phyloP scores from a whole-genome alignment of 2,113 vertebrate genomes.

The Caloenas nicobarica region DNA sequence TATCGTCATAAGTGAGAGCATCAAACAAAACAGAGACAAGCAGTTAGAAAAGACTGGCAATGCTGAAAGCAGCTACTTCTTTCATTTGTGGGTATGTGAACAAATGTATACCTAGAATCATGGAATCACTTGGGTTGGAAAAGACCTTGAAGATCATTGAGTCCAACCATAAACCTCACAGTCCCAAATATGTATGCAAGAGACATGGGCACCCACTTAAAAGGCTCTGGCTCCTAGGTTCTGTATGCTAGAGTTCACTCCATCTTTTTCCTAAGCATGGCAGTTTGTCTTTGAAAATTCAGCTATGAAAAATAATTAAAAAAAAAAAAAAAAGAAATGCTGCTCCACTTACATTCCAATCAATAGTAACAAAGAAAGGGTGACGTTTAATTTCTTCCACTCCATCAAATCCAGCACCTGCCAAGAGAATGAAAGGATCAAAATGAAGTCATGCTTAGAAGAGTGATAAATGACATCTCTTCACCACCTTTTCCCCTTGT shows the following conservation, averaged over 20 bases:
- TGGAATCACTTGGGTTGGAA: background rate
- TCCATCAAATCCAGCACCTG: slow-evolving; percentile 93
- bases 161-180: background rate
- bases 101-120: background rate
- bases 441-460: background rate
- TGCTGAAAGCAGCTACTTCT: background rate
- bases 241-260: background rate
- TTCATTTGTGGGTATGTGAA: background rate
- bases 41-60: background rate
- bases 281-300: background rate
- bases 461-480: background rate
- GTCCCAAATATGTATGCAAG: background rate
- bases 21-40: background rate
- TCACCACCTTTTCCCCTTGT: background rate
- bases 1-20: background rate
- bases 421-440: background rate
- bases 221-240: background rate
- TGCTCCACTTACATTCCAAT: slow-evolving; percentile 89
- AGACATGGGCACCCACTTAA: background rate
- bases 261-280: background rate
- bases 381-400: slow-evolving; percentile 96
- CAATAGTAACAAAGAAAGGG: slow-evolving; percentile 88
- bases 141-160: background rate
- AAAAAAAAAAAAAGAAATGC: background rate
- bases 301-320: background rate